phyloP scores from a whole-genome alignment of 35 echinoderm and acorn worm genomes.

The Acanthaster planci region DNA sequence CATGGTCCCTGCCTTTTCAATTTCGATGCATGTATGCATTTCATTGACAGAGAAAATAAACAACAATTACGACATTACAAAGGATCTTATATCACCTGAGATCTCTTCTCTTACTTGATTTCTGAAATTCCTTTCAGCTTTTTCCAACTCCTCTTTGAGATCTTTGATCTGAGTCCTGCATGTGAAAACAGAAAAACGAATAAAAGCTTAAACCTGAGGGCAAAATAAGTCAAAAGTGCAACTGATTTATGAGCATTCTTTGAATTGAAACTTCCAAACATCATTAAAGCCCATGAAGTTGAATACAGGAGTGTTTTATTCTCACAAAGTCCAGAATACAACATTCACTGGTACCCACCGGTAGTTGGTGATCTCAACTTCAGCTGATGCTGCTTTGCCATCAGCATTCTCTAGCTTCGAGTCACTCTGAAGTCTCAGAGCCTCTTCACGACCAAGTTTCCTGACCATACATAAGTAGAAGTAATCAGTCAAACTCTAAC shows the following conservation, averaged over 20 bases:
- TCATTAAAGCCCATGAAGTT: too few relatives aligned
- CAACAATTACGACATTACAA: too few relatives aligned
- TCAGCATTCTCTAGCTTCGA: conserved; percentile 55
- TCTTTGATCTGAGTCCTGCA: conserved; percentile 73
- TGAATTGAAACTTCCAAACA: too few relatives aligned
- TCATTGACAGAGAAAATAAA: too few relatives aligned
- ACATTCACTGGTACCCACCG: conserved; percentile 38
- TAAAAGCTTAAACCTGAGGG: background rate
- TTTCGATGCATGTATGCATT: too few relatives aligned
- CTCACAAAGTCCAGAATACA: too few relatives aligned
- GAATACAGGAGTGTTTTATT: too few relatives aligned
- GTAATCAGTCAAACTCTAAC: too few relatives aligned
- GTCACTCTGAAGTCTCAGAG: conserved; percentile 68
- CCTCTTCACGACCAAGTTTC: conserved; percentile 84
- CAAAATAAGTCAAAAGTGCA: too few relatives aligned
- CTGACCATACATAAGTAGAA: background rate
- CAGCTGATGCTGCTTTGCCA: conserved; percentile 66
- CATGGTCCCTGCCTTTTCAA: too few relatives aligned
- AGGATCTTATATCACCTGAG: too few relatives aligned
- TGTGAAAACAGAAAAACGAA: background rate
- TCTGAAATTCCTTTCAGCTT: conserved; percentile 69
- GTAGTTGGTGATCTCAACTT: conserved; percentile 73
- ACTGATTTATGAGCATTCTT: too few relatives aligned
- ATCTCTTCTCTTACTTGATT: conserved; percentile 60
- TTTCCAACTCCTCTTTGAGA: conserved; percentile 72